These are phyloP conservation scores for Dendropsophus ebraccatus DNA, from an alignment of 2,113 vertebrate genomes.

Conservation along the genomic window DNA sequence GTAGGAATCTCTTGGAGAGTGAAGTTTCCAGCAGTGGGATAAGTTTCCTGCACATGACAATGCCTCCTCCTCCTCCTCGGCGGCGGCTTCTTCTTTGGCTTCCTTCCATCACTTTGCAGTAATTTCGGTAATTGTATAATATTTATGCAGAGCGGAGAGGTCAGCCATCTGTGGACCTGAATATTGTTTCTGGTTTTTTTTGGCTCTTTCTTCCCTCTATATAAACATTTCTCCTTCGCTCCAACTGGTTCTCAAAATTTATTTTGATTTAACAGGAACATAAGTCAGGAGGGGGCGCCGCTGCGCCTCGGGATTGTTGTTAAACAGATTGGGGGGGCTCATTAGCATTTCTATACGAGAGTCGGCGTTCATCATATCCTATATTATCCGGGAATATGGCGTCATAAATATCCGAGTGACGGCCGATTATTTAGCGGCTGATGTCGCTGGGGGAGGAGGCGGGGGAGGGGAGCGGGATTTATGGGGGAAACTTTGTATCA, in stretches of 20 bases:
- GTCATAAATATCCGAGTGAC: slow-evolving; percentile 22
- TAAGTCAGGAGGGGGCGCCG: slow-evolving; percentile 44
- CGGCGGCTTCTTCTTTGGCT: slow-evolving; percentile 23
- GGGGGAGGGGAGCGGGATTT: neutral
- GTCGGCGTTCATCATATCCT: slow-evolving; percentile 21
- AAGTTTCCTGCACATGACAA: slow-evolving; percentile 29
- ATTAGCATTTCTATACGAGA: slow-evolving; percentile 40
- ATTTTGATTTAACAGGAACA: slow-evolving; percentile 56
- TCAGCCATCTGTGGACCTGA: slow-evolving; percentile 56
- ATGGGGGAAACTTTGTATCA: neutral
- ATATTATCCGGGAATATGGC: neutral
- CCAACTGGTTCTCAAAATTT: slow-evolving; percentile 51
- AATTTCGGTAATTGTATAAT: slow-evolving; percentile 58
- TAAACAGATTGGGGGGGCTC: slow-evolving; percentile 40
- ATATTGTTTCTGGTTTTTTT: slow-evolving; percentile 47
- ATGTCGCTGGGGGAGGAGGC: neutral
- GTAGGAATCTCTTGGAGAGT: neutral
- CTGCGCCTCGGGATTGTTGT: slow-evolving; percentile 18
- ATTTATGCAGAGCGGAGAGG: slow-evolving; percentile 55
- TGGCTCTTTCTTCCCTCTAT: slow-evolving; percentile 38
- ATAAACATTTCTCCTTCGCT: slow-evolving; percentile 53
- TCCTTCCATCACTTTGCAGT: slow-evolving; percentile 48
- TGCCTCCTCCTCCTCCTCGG: neutral
- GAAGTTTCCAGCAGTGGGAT: neutral
- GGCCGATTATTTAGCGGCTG: slow-evolving; percentile 29